A percentile compares a stretch with the other conserved stretches of the same genome.
These are phyloP conservation scores for Dermatemys mawii DNA, from an alignment of 2,113 vertebrate genomes.

Conservation along the genomic window DNA sequence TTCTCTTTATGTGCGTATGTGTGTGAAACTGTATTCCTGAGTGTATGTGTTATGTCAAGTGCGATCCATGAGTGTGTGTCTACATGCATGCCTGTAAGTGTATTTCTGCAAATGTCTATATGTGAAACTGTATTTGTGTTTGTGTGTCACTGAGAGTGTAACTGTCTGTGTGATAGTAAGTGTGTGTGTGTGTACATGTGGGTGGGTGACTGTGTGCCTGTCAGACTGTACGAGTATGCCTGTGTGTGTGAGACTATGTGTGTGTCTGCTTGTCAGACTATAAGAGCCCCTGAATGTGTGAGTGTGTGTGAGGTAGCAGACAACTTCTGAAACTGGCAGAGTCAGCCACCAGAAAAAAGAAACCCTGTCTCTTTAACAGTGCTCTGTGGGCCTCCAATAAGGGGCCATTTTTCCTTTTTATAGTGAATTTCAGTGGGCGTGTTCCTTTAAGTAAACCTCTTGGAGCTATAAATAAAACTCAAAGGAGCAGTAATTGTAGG, in stretches of 20 bases:
- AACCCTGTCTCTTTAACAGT: conserved; percentile 22
- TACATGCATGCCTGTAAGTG: background rate
- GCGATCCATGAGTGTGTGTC: background rate
- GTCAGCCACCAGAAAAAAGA: background rate
- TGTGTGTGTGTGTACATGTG: background rate
- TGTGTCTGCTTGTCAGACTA: background rate
- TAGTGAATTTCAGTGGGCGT: conserved; percentile 21
- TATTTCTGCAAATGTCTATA: background rate
- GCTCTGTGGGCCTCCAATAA: background rate
- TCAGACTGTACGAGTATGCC: background rate
- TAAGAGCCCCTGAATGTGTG: background rate
- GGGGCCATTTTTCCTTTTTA: conserved; percentile 40
- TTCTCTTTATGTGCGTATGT: background rate
- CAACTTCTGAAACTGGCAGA: background rate
- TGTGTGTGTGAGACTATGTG: background rate
- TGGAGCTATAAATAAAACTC: background rate
- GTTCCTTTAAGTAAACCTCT: conserved; percentile 19
- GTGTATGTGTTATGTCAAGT: background rate
- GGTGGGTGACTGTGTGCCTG: background rate
- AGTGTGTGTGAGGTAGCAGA: background rate
- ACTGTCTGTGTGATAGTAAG: background rate
- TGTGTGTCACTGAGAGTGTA: background rate
- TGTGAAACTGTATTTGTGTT: background rate
- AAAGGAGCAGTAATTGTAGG: background rate
- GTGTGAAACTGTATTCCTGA: background rate